Evolutionary conservation across 2,797 vertebrate genomes (phyloP), one percentile per base, ranked within the genome.

Genomic region (Syncerus caffer): DNA sequence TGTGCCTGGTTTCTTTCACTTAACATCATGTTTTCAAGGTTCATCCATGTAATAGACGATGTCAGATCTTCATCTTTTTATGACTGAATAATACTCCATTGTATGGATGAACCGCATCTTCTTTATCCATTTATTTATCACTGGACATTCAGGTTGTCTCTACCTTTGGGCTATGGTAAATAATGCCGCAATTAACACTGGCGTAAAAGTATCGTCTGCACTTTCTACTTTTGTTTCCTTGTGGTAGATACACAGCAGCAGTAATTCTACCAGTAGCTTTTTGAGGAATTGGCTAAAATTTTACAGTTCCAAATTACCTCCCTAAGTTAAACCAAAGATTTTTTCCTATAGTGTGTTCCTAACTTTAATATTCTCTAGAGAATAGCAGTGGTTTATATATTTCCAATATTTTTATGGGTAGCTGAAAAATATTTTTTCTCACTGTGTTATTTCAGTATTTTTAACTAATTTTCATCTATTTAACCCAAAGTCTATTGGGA

Each of bases 361-460:
- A 42, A 92, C 2, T 34, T 27, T 71, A 38, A 51, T 58, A 29
- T 51, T 94, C 87, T 91, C 93, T 78, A 62, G 79, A 82, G 29
- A 85, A 11, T 12, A 76, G 16, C 58, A 62, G 15, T 42, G 4
- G 27, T 53, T 86, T 57, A 50, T 4, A 21, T n/a, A 89, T n/a
- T 95, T 87, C 19, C 64, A 92, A 27, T 17, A 34, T 62, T 82
- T 88, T 34, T 64, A 42, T 71, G 38, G 25, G 17, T 51, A 94
- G 5, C n/a, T 96, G 27, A 85, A 95, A 95, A 87, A 74, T 38
- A 51, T 50, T 89, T 95, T 76, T 89, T 95, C 34, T 71, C 58
- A 78, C n/a, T 47, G 58, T 89, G 45, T 2, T 53, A 67, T 80
- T 60, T 79, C 15, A 7, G 31, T 96, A 38, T 60, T 92, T 94